Evolutionary conservation across 2,797 vertebrate genomes (phyloP).

Genomic region (Trematomus bernacchii): DNA sequence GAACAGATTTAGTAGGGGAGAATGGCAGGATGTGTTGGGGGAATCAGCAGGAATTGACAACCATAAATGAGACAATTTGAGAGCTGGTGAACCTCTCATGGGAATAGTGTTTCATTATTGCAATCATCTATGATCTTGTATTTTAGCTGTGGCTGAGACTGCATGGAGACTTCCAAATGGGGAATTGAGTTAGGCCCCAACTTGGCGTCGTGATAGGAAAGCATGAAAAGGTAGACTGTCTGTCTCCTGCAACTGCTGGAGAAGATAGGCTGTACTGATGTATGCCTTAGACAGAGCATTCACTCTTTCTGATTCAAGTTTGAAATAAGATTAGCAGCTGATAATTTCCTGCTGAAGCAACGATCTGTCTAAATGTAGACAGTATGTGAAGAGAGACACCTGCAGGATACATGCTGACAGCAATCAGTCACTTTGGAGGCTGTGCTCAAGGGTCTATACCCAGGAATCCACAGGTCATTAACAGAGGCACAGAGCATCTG

Average conservation of each 20-base stretch:
- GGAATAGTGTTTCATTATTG: constrained; percentile 63
- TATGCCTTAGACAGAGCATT: background rate
- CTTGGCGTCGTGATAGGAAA: constrained; percentile 41
- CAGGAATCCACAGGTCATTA: constrained; percentile 38
- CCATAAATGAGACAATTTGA: constrained; percentile 62
- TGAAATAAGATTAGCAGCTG: constrained; percentile 1
- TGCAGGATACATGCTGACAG: constrained; percentile 17
- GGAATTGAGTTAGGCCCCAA: constrained; percentile 54
- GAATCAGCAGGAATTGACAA: constrained; percentile 54
- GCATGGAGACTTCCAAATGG: constrained; percentile 35
- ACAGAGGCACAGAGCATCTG: constrained; percentile 45
- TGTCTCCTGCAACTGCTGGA: constrained; percentile 12
- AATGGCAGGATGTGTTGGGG: constrained; percentile 41
- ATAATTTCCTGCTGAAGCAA: background rate
- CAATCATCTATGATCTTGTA: constrained; percentile 62
- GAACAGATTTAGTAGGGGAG: constrained; percentile 26
- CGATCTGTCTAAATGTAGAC: background rate
- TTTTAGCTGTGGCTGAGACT: constrained; percentile 32
- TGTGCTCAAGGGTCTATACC: constrained; percentile 21
- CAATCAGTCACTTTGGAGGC: constrained; percentile 35
- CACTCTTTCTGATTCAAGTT: background rate
- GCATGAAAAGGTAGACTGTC: constrained; percentile 17
- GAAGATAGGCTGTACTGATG: background rate
- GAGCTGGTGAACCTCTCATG: constrained; percentile 47
- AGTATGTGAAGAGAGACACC: background rate